Conservation (phyloP, 2,888 invertebrate species). For the Linnaemya tessellans region DNA sequence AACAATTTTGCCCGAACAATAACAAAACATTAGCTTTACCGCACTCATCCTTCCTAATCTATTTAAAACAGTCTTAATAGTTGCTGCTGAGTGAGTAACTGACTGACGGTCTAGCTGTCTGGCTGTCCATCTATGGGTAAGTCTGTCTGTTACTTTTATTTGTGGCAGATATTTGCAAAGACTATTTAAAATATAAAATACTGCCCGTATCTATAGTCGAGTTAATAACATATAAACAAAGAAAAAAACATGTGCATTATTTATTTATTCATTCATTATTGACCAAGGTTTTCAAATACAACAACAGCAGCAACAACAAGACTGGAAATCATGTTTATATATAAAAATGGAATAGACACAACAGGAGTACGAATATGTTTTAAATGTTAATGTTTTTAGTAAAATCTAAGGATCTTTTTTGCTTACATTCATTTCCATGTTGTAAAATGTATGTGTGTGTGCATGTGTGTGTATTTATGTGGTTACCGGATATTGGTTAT, state of each 20-base stretch:
- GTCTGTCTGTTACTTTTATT: neutral
- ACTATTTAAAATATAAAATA: constrained; percentile 33
- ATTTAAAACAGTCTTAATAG: neutral
- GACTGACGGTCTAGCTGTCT: no score
- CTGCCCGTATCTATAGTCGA: neutral
- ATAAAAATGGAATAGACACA: neutral
- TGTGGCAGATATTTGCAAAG: neutral
- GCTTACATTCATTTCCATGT: neutral
- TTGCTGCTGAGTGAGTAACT: neutral
- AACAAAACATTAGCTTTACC: constrained; percentile 10
- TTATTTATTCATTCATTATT: constrained; percentile 65
- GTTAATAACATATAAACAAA: constrained; percentile 37
- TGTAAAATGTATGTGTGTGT: constrained; percentile 36
- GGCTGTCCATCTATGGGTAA: neutral
- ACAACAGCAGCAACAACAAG: constrained; percentile 12
- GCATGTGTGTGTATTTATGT: constrained; percentile 57
- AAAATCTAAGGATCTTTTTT: constrained; percentile 25
- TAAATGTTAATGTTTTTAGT: constrained; percentile 34
- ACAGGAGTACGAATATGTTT: constrained; percentile 13
- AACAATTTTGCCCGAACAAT: constrained; percentile 29
- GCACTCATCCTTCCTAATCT: neutral
- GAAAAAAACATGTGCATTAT: constrained; percentile 41
- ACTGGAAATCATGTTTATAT: neutral
- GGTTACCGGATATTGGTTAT: constrained; percentile 74
- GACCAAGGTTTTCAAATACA: constrained; percentile 52